Base-by-base conservation (phyloP, 2,888 invertebrate species). In the Ceramica pisi region DNA sequence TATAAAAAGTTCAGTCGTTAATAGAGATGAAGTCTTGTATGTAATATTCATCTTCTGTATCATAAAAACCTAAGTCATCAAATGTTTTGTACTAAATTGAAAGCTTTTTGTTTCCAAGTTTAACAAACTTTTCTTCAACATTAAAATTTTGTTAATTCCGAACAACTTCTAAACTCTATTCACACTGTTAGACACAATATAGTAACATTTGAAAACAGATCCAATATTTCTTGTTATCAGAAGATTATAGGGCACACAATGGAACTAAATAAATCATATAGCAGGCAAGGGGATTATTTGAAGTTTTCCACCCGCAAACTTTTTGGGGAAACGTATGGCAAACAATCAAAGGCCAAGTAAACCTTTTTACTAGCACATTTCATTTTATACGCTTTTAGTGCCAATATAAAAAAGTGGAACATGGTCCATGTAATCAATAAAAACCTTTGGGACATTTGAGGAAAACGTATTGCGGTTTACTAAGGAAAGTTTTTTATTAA, bases 291-390 rank as follows among this genome's bases (percentile, higher is more conserved):
- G 82, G 78, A 84, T 83, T 78, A 80, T 78, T 86, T 84, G 81
- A 84, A 83, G 77, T 79, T 76, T 77, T 51, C 78, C 48, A 71
- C 68, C 79, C 74, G 68, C 79, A 85, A 87, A 87, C 79, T 82
- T 88, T 84, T 84, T 82, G 73, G 80, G 83, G 80, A 83, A 88
- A 90, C 85, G 86, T 92, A 92, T 91, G 87, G 90, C 91, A 91
- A 91, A 91, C 91, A 93, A 93, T 93, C 92, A 93, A 92, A 92
- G 90, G 90, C 87, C 90, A 89, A 90, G 90, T 86, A 92, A 92
- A 92, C 90, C 91, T 90, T 92, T 86, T 92, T 91, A 90, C 89
- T 87, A 87, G 86, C 89, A 91, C 91, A 90, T 90, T 90, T 86
- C 88, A 82, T 88, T 91, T 90, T 89, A 91, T 90, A 88, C 84